Evolutionary conservation across 2,113 vertebrate species (phyloP), one percentile per base, ranked within the genome.

Genomic region (Thermophis baileyi): DNA sequence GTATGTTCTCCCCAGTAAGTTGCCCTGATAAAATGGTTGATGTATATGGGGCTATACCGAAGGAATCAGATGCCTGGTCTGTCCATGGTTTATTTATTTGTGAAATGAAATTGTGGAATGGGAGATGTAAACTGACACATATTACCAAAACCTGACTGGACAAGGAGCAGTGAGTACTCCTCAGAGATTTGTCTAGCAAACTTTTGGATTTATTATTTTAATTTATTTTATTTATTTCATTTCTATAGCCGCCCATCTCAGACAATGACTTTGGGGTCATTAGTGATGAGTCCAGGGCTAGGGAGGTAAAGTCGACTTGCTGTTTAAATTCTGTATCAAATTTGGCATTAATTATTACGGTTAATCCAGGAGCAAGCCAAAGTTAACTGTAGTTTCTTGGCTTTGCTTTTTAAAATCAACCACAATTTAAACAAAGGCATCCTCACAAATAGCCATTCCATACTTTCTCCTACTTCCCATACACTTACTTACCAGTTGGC

Each of bases 401-500:
- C 74, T 9, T 44, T 81, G 20, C 35, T 44, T 81, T 44, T 44
- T 81, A 81, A 22, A 81, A 81, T 44, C 74, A 81, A 81, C 35
- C 74, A 81, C 20, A 81, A 81, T 44, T 81, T 81, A 81, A 81
- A 81, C 5, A 5, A 35, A 35, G 0, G 74, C 74, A 44, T 81
- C 35, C 44, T 44, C 35, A 35, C 20, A 44, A 40, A 44, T 24
- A 40, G 74, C 20, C 35, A 81, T 81, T 81, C 74, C 40, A 25
- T 44, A 12, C 53, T 55, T 35, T 46, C n/a, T 55, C 51, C 11
- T 27, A 51, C 53, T 30, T 9, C 24, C 92, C 92, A 69, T 14
- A 49, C 27, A 69, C 5, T 50, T 90, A 96, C 98, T 98, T 97
- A 99, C 99, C 99, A 96, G 98, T 95, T 96, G 98, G 97, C 91